Evolutionary conservation across 2,113 vertebrate species (phyloP).

Genomic region (Hyaena hyaena): DNA sequence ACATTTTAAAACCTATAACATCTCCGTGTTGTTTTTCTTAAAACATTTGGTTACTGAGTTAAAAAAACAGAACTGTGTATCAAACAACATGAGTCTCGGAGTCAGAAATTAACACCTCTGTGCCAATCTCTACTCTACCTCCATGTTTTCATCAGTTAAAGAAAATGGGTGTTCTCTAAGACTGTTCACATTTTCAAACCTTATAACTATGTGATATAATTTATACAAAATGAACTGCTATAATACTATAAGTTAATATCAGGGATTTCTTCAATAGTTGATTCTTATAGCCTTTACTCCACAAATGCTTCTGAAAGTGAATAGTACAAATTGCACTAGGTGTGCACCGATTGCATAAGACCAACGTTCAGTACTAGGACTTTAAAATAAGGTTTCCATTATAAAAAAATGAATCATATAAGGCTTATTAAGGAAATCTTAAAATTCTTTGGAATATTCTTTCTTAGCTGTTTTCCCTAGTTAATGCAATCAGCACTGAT

Average conservation of each 20-base stretch:
- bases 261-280: conserved; percentile 51
- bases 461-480: conserved; percentile 52
- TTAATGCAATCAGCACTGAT: conserved; percentile 55
- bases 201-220: conserved; percentile 15
- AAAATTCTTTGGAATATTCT: conserved; percentile 16
- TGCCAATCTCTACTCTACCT: neutral
- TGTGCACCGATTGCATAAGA: neutral
- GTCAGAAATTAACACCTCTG: conserved; percentile 26
- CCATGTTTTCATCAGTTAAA: conserved; percentile 9
- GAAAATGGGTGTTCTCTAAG: neutral
- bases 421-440: conserved; percentile 14
- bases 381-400: conserved; percentile 25
- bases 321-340: neutral
- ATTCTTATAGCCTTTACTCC: neutral
- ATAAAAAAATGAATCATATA: conserved; percentile 47
- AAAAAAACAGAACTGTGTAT: neutral
- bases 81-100: neutral
- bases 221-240: conserved; percentile 21
- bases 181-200: conserved; percentile 23
- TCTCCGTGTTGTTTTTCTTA: neutral
- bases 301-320: neutral
- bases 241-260: conserved; percentile 9
- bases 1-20: neutral
- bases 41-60: neutral
- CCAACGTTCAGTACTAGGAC: conserved; percentile 6